These are phyloP conservation scores for Druon quercuslanigerum DNA, from an alignment of 1,140 invertebrate genomes.

Conservation along the genomic window DNA sequence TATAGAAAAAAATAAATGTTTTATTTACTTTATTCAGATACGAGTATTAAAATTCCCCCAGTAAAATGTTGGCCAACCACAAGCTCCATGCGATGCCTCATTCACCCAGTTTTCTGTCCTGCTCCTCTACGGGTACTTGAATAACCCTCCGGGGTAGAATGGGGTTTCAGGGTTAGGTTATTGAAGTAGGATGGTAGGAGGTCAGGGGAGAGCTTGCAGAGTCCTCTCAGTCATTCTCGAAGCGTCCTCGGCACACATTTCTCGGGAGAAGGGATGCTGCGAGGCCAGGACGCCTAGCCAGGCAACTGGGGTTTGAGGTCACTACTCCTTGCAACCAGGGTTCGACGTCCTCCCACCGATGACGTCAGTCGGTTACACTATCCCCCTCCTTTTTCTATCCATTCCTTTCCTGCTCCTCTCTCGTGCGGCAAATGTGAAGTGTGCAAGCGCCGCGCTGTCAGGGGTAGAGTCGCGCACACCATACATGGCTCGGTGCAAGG, in stretches of 20 bases:
- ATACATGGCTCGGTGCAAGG: slow-evolving; percentile 36
- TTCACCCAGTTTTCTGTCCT: slow-evolving; percentile 65
- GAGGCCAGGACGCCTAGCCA: slow-evolving; percentile 56
- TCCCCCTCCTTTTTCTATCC: slow-evolving; percentile 30
- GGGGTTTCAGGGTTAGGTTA: neutral
- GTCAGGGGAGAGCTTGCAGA: slow-evolving; percentile 39
- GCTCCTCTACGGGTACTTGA: slow-evolving; percentile 46
- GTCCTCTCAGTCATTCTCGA: slow-evolving; percentile 46
- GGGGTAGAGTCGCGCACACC: neutral
- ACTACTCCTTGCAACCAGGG: slow-evolving; percentile 65
- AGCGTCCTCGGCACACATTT: slow-evolving; percentile 60
- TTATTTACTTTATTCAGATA: too few species aligned
- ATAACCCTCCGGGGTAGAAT: slow-evolving; percentile 12
- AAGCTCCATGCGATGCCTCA: slow-evolving; percentile 43
- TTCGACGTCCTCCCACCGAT: slow-evolving; percentile 69
- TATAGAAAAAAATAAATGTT: too few species aligned
- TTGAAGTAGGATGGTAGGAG: neutral
- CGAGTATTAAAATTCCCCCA: too few species aligned
- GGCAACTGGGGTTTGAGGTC: slow-evolving; percentile 70
- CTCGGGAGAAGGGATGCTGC: slow-evolving; percentile 48
- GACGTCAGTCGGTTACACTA: slow-evolving; percentile 67
- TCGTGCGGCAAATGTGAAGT: slow-evolving; percentile 15
- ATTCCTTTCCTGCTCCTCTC: neutral
- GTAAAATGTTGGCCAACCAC: too few species aligned
- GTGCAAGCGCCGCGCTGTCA: neutral